Percentiles rank a stretch among this genome's conserved stretches.
Evolutionary conservation across 2,113 vertebrate genomes (phyloP).

Genomic region (human): GRCh38 chr3:60341501-60342000

Average conservation of each 20-base stretch:
- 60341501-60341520: not conserved
- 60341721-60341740: not conserved
- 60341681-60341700: not conserved
- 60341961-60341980: no score
- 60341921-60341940: no score
- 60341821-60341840: not conserved
- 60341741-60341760: not conserved
- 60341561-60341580: not conserved
- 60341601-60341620: not conserved
- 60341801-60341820: not conserved
- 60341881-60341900: no score
- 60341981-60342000: no score
- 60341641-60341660: not conserved
- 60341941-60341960: no score
- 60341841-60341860: not conserved
- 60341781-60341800: not conserved
- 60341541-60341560: not conserved
- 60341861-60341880: not conserved
- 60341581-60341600: not conserved
- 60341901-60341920: no score
- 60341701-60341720: not conserved
- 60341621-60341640: not conserved
- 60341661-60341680: not conserved
- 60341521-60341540: not conserved
- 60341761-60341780: not conserved